Conservation (phyloP, 2,113 vertebrate species). For the Perognathus longimembris region DNA sequence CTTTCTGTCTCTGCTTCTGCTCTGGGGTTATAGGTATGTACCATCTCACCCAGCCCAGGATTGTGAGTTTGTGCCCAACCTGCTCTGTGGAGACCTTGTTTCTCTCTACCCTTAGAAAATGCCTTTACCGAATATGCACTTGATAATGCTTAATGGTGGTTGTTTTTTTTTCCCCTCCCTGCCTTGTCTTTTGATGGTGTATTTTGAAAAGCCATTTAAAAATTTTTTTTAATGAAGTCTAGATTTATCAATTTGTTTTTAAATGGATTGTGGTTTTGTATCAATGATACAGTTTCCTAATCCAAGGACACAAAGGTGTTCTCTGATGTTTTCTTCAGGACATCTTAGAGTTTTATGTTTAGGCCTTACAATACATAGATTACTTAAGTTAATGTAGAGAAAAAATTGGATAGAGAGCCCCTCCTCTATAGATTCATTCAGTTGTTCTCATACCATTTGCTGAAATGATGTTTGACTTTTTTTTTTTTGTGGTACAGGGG, state of each 20-base stretch:
- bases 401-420: too few species aligned
- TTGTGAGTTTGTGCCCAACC: too few species aligned
- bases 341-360: neutral
- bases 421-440: neutral
- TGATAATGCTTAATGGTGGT: neutral
- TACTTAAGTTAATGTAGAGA: too few species aligned
- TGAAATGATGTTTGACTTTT: constrained; percentile 11
- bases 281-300: constrained; percentile 10
- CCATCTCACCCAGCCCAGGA: too few species aligned
- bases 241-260: neutral
- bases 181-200: neutral
- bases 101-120: too few species aligned
- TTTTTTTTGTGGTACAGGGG: neutral
- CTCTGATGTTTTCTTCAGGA: neutral
- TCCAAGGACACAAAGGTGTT: neutral
- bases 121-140: neutral
- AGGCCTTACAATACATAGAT: too few species aligned
- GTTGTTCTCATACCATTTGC: neutral
- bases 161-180: neutral
- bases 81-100: too few species aligned
- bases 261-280: neutral
- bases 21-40: too few species aligned
- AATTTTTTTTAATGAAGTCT: neutral
- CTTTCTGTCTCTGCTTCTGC: too few species aligned
- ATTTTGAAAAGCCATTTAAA: neutral